Percentiles rank a stretch among this genome's conserved stretches.
Evolutionary conservation across 1,140 invertebrate genomes (phyloP).

Genomic region (Brachystomella parvula): DNA sequence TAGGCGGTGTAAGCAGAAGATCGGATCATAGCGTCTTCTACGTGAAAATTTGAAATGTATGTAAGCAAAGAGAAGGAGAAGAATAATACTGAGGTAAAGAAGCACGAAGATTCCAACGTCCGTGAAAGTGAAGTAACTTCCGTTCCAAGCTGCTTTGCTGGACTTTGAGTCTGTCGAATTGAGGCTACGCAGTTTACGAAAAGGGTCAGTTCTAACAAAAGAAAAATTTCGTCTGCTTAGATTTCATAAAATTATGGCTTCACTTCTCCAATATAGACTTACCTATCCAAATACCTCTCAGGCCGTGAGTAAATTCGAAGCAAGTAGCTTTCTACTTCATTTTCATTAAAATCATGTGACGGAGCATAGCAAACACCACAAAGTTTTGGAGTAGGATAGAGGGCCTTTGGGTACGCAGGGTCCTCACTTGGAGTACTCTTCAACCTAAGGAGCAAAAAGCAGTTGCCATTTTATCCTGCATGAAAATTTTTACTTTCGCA

Average conservation of each 20-base stretch:
- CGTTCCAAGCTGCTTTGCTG: background rate
- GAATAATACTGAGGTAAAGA: conserved; percentile 31
- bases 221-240: too few relatives aligned
- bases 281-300: conserved; percentile 8
- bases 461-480: too few relatives aligned
- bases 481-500: background rate
- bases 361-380: conserved; percentile 61
- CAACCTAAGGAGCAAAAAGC: conserved; percentile 54
- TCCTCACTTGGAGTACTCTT: conserved; percentile 82
- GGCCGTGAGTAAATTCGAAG: conserved; percentile 57
- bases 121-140: conserved; percentile 23
- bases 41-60: conserved; percentile 26
- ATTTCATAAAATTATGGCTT: too few relatives aligned
- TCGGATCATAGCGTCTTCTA: conserved; percentile 16
- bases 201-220: too few relatives aligned
- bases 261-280: background rate
- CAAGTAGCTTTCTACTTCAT: conserved; percentile 65
- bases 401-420: conserved; percentile 76
- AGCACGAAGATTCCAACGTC: conserved; percentile 32
- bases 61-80: conserved; percentile 27
- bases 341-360: conserved; percentile 54
- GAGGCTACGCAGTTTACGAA: too few relatives aligned
- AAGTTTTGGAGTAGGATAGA: conserved; percentile 66
- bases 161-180: background rate
- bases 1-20: background rate